Percentiles rank a stretch among this genome's conserved stretches.
These are phyloP conservation scores for Brachionus sp. DNA, from an alignment of 1,140 invertebrate genomes.

Conservation along the genomic window DNA sequence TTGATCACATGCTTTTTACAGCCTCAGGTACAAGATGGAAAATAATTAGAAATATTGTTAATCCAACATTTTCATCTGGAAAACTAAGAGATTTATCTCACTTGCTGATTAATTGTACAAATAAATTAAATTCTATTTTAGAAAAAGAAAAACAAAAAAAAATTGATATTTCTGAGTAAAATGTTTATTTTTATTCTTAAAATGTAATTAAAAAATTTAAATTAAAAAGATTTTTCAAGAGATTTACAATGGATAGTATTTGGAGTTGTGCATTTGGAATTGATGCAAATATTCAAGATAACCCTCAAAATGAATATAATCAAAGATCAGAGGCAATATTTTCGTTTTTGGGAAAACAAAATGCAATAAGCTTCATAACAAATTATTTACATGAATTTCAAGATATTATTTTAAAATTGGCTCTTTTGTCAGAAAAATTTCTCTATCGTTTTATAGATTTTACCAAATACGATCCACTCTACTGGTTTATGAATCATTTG, in stretches of 20 bases:
- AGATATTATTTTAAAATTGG: neutral
- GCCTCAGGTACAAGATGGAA: conserved; percentile 62
- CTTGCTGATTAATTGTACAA: conserved; percentile 51
- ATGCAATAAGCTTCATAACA: neutral
- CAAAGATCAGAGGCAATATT: neutral
- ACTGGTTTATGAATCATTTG: conserved; percentile 5
- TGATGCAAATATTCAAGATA: conserved; percentile 5
- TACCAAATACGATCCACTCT: neutral
- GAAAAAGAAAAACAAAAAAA: conserved; percentile 48
- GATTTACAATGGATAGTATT: conserved; percentile 42
- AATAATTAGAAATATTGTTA: conserved; percentile 62
- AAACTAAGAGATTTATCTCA: conserved; percentile 62
- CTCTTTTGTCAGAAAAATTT: neutral
- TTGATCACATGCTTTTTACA: conserved; percentile 48
- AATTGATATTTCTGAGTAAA: conserved; percentile 52
- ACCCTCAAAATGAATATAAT: conserved; percentile 31
- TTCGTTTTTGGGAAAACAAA: neutral
- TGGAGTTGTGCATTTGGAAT: conserved; percentile 39
- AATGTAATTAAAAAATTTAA: neutral
- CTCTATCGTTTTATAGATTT: neutral
- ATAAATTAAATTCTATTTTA: conserved; percentile 50
- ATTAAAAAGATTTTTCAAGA: conserved; percentile 44
- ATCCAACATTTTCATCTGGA: conserved; percentile 64
- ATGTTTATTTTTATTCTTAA: neutral
- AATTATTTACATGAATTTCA: conserved; percentile 21